Evolutionary conservation across 2,888 invertebrate species (phyloP), one percentile per base, ranked within the genome.

Genomic region (Lochmaea capreae): DNA sequence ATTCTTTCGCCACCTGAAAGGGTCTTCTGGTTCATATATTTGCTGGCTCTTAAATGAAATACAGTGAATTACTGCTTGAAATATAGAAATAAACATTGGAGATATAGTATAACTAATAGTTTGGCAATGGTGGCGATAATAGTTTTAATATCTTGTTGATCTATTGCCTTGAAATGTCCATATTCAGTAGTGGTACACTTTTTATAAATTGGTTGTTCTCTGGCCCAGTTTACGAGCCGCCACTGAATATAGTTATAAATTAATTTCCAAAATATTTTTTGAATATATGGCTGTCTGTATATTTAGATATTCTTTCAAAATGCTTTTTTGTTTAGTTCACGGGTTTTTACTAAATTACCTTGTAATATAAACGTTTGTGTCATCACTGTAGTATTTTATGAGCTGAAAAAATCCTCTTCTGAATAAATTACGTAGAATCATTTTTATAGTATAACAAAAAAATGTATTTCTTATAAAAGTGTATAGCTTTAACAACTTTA

Each of bases 11-110:
- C 76, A 78, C 52, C 67, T 68, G 54, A 73, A 73, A 46, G 67
- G 63, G 33, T 72, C 67, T 10, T 70, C 63, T 16, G 74, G 33
- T n/a, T 75, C 76, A 62, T 78, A 76, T 43, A 76, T 73, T 62
- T 76, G 74, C 43, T 74, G 74, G 11, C 73, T 73, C 78, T 78
- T 72, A n/a, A 16, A 62, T 39, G 63, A 65, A 58, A 61, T 57
- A 16, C 5, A n/a, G 8, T 54, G 1, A 33, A 8, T 49, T n/a
- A 49, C 14, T 14, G n/a, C 1, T 49, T 8, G 1, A 46, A 14
- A 39, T 39, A 39, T 39, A 39, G 4, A 4, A 46, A 14, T n/a
- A 8, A 49, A n/a, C n/a, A n/a, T 49, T 4, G n/a, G n/a, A 0
- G 2, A 46, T 12, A 46, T 12, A 1, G 14, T 18, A 22, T 9